Percentiles rank a stretch among this genome's conserved stretches.
Evolutionary conservation across 2,888 invertebrate species (phyloP).

Genomic region (Drosophila leonis): DNA sequence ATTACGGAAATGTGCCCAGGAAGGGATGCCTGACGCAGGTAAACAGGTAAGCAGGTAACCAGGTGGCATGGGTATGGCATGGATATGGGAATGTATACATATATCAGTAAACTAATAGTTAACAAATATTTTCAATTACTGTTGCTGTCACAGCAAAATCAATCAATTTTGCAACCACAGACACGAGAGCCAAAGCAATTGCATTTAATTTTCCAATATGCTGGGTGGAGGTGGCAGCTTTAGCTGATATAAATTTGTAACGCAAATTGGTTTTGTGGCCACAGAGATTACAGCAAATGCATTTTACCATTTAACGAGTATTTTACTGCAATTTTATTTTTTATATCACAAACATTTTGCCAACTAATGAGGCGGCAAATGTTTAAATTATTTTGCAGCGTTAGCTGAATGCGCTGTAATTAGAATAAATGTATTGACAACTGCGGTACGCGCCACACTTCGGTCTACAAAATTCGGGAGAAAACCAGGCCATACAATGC

Average conservation of each 20-base stretch:
- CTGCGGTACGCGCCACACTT: conserved; percentile 6
- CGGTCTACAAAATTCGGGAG: conserved; percentile 2
- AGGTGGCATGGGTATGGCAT: neutral
- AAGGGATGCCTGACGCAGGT: conserved; percentile 67
- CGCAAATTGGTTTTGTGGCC: conserved; percentile 78
- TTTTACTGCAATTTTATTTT: conserved; percentile 40
- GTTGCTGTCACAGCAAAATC: conserved; percentile 80
- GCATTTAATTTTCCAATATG: conserved; percentile 71
- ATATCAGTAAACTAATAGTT: conserved; percentile 72
- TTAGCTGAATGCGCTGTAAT: conserved; percentile 63
- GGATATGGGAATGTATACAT: conserved; percentile 1
- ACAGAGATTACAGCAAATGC: conserved; percentile 76
- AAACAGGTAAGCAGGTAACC: conserved; percentile 14
- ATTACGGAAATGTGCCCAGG: conserved; percentile 69
- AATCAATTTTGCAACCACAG: conserved; percentile 71
- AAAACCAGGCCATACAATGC: conserved; percentile 7
- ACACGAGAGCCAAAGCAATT: conserved; percentile 56
- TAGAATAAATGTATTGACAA: conserved; percentile 50
- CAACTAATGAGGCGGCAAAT: conserved; percentile 71
- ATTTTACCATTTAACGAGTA: conserved; percentile 52
- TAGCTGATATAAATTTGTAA: conserved; percentile 60
- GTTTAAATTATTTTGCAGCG: conserved; percentile 61
- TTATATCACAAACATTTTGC: conserved; percentile 34
- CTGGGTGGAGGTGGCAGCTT: conserved; percentile 22
- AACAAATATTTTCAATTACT: conserved; percentile 77